A percentile compares a stretch with the other conserved stretches of the same genome.
Conservation (phyloP, 2,888 invertebrate genomes). For the Onthophagus sagittarius region DNA sequence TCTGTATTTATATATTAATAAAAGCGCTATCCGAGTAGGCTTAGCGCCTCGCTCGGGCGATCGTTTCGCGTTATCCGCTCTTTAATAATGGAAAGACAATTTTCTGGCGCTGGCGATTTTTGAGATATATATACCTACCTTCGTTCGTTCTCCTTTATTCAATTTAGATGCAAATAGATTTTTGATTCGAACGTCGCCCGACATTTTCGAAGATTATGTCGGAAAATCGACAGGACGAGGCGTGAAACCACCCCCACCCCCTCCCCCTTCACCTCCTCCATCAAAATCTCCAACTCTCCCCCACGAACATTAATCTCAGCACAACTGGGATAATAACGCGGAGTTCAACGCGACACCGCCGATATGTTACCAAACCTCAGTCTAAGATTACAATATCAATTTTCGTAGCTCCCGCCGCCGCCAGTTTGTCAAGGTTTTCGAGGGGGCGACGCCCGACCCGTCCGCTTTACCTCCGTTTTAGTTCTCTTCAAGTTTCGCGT, state of each 20-base stretch:
- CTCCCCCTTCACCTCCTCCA: too few species aligned
- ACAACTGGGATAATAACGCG: neutral
- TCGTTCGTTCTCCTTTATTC: neutral
- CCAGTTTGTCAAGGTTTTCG: neutral
- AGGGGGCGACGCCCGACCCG: neutral
- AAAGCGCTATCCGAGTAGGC: neutral
- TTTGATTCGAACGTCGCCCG: neutral
- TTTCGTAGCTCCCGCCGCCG: neutral
- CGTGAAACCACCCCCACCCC: neutral
- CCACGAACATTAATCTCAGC: neutral
- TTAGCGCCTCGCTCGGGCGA: neutral
- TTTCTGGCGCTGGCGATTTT: neutral
- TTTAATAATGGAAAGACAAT: neutral
- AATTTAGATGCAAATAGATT: neutral
- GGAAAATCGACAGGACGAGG: neutral
- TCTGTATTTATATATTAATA: neutral
- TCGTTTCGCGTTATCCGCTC: neutral
- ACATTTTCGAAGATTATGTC: neutral
- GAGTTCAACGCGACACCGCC: neutral
- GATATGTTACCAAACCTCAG: neutral
- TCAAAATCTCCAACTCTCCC: neutral
- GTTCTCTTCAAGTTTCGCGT: neutral
- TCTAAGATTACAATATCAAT: neutral
- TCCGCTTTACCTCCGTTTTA: neutral
- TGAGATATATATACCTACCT: neutral